phyloP scores from a whole-genome alignment of 2,113 vertebrate species.

The Psilopsiagon aurifrons region DNA sequence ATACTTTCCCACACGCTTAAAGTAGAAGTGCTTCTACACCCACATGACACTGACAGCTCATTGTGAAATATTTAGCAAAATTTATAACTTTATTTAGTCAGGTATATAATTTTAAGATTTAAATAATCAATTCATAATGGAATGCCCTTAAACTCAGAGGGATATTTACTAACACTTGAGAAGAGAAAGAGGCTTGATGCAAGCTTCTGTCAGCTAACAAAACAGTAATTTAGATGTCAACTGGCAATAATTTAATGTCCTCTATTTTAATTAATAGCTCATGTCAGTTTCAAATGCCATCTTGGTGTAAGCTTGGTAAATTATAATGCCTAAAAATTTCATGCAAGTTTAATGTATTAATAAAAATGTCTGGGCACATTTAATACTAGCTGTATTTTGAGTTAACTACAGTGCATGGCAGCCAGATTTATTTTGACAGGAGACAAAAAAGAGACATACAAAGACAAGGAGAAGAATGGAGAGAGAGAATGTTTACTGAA shows the following conservation, averaged over 20 bases:
- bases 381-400: conserved; percentile 69
- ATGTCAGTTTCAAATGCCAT: conserved; percentile 56
- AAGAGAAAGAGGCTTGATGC: conserved; percentile 20
- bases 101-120: not conserved
- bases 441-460: conserved; percentile 16
- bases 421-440: conserved; percentile 65
- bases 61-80: not conserved
- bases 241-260: conserved; percentile 53
- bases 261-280: conserved; percentile 64
- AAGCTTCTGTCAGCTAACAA: conserved; percentile 32
- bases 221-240: conserved; percentile 44
- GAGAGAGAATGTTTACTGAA: not conserved
- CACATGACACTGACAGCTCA: not conserved
- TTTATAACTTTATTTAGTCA: conserved; percentile 6
- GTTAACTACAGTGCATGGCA: conserved; percentile 58
- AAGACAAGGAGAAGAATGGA: not conserved
- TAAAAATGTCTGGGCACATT: conserved; percentile 67
- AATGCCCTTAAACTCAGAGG: not conserved
- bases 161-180: conserved; percentile 43
- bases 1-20: not conserved
- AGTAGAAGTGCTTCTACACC: not conserved
- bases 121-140: not conserved
- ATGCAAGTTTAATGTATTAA: conserved; percentile 70
- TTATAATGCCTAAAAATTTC: conserved; percentile 60
- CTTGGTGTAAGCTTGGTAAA: conserved; percentile 64